These are phyloP conservation scores for Accipiter virgatus DNA, from an alignment of 2,113 vertebrate genomes.

Conservation along the genomic window DNA sequence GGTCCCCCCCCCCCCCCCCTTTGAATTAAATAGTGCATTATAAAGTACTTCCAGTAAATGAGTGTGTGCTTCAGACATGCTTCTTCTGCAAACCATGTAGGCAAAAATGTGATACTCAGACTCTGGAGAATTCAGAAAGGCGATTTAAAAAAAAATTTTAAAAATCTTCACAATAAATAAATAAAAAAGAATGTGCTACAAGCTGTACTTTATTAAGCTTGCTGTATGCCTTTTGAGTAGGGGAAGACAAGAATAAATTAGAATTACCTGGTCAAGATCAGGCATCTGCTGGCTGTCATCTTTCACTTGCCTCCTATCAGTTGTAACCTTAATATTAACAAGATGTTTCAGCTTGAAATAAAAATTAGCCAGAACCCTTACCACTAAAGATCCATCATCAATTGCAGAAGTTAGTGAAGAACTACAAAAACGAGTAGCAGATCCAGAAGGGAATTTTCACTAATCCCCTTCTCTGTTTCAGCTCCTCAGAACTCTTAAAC, in stretches of 20 bases:
- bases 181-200: not conserved
- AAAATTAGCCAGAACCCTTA: constrained; percentile 1
- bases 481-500: not conserved
- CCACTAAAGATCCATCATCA: not conserved
- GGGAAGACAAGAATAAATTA: constrained; percentile 41
- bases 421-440: not conserved
- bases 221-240: not conserved
- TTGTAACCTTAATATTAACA: constrained; percentile 20
- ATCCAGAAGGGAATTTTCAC: not conserved
- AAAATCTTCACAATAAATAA: not conserved
- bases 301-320: constrained; percentile 20
- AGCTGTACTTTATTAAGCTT: not conserved
- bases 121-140: not conserved
- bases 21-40: constrained; percentile 24
- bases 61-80: not conserved
- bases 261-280: not conserved
- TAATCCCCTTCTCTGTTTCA: not conserved
- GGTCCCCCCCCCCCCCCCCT: not conserved
- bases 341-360: constrained; percentile 19
- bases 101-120: constrained; percentile 1
- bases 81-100: not conserved
- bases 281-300: constrained; percentile 22
- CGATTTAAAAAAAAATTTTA: not conserved
- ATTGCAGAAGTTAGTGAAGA: not conserved
- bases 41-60: constrained; percentile 20